These are phyloP conservation scores for Actenoides hombroni DNA, from an alignment of 2,113 vertebrate genomes.

Conservation along the genomic window DNA sequence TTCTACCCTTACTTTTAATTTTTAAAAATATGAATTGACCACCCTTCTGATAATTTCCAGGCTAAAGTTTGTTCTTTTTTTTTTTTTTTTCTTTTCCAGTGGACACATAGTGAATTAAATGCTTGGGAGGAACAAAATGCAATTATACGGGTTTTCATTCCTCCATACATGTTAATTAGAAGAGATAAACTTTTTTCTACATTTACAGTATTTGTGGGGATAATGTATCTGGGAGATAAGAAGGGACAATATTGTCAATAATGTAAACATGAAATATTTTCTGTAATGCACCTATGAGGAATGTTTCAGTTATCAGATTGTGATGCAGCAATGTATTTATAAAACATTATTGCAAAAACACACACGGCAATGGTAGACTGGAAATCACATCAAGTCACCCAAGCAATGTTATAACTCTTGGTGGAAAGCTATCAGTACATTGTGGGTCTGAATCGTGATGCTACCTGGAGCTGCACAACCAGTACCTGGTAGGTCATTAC, in stretches of 20 bases:
- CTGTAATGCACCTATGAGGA: not conserved
- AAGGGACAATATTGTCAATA: constrained; percentile 31
- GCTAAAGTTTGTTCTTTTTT: not conserved
- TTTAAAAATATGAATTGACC: constrained; percentile 8
- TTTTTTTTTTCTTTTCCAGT: not conserved
- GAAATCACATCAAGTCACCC: not conserved
- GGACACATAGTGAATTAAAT: constrained; percentile 17
- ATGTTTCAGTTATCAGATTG: constrained; percentile 33
- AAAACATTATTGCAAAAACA: constrained; percentile 32
- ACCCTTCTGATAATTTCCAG: not conserved
- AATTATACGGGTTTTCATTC: constrained; percentile 23
- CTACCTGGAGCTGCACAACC: not conserved
- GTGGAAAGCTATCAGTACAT: not conserved
- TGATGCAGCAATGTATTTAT: constrained; percentile 35
- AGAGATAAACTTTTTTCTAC: constrained; percentile 42
- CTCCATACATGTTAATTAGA: constrained; percentile 43
- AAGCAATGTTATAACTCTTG: not conserved
- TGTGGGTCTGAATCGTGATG: not conserved
- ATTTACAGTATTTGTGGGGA: constrained; percentile 37
- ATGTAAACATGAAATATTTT: constrained; percentile 51
- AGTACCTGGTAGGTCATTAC: constrained; percentile 36
- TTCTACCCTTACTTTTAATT: not conserved
- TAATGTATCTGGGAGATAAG: constrained; percentile 43
- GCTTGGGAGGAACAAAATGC: constrained; percentile 29
- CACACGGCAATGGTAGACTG: not conserved